phyloP scores from a whole-genome alignment of 2,888 invertebrate species.

The Acholoe squamosa region DNA sequence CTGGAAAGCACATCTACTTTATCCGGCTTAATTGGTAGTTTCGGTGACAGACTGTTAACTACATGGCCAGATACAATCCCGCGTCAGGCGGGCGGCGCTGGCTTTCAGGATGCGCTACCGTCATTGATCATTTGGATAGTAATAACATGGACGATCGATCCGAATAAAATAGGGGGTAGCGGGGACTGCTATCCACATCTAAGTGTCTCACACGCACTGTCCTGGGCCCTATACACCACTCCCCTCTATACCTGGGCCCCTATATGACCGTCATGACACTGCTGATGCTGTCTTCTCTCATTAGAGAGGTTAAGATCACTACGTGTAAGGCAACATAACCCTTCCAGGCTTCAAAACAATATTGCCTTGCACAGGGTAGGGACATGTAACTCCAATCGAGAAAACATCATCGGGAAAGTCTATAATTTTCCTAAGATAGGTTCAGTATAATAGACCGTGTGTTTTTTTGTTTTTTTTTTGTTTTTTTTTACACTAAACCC shows the following conservation, averaged over 20 bases:
- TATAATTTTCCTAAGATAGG: too few relatives aligned
- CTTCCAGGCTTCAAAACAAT: too few relatives aligned
- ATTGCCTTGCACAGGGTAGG: too few relatives aligned
- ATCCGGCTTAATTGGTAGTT: constrained; percentile 55
- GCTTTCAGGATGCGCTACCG: background rate
- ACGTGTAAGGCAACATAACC: too few relatives aligned
- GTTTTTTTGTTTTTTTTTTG: too few relatives aligned
- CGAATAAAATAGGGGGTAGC: constrained; percentile 11
- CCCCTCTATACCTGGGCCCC: background rate
- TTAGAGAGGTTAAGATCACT: too few relatives aligned
- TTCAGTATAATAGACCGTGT: too few relatives aligned
- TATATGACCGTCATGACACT: background rate
- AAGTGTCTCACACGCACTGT: background rate
- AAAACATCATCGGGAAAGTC: too few relatives aligned
- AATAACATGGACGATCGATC: constrained; percentile 50
- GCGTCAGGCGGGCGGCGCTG: background rate
- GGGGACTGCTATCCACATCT: background rate
- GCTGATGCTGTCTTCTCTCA: background rate
- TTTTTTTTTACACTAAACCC: too few relatives aligned
- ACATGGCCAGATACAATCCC: constrained; percentile 49
- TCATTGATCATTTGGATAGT: constrained; percentile 49
- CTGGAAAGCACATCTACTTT: constrained; percentile 51
- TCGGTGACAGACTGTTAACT: constrained; percentile 53
- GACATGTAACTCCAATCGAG: too few relatives aligned
- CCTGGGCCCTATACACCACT: background rate